A percentile compares a stretch with the other conserved stretches of the same genome.
These are phyloP conservation scores for Euplagia quadripunctaria DNA, from an alignment of 2,888 invertebrate genomes.

Conservation along the genomic window DNA sequence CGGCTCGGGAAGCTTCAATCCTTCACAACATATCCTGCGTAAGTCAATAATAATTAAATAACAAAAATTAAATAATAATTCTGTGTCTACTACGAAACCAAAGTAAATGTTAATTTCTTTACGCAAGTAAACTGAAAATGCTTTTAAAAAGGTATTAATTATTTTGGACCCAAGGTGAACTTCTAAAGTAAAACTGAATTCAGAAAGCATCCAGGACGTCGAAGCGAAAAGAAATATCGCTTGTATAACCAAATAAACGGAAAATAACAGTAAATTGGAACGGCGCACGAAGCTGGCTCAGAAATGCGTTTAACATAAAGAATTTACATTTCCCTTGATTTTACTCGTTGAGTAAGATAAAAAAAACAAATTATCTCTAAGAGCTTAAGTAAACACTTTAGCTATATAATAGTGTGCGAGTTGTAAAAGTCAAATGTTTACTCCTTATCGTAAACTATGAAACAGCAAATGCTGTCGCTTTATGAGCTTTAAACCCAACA, in stretches of 20 bases:
- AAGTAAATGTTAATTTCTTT: not conserved
- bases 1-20: too few relatives aligned
- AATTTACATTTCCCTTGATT: conserved; percentile 5
- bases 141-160: not conserved
- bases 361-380: conserved; percentile 11
- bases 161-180: not conserved
- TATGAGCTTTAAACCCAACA: conserved; percentile 41
- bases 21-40: too few relatives aligned
- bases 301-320: conserved; percentile 8
- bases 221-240: not conserved
- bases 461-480: conserved; percentile 31
- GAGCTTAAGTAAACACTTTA: conserved; percentile 1
- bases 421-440: conserved; percentile 39
- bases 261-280: conserved; percentile 6
- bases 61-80: too few relatives aligned
- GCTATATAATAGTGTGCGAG: conserved; percentile 15
- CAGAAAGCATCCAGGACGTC: not conserved
- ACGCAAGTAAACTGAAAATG: not conserved
- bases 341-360: not conserved
- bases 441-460: conserved; percentile 42
- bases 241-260: conserved; percentile 3
- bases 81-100: not conserved
- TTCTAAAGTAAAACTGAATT: not conserved
- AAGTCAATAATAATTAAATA: too few relatives aligned
- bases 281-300: not conserved